phyloP scores from a whole-genome alignment of 53 echinoderm and acorn worm species.

The Luidia sarsii region DNA sequence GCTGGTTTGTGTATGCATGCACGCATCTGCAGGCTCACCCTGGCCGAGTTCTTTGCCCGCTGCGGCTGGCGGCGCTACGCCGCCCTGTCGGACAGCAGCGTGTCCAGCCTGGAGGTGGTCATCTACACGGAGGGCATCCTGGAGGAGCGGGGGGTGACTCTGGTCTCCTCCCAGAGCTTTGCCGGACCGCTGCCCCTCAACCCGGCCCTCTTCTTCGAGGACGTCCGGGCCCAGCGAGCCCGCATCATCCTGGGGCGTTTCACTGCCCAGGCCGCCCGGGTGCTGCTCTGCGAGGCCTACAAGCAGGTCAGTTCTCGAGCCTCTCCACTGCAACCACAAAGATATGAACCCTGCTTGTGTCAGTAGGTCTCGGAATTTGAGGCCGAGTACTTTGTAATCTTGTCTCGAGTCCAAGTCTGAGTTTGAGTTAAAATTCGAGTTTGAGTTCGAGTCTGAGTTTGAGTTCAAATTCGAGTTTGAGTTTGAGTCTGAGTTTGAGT shows the following conservation, averaged over 20 bases:
- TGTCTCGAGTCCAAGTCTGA: no score
- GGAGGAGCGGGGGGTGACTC: slow-evolving; percentile 43
- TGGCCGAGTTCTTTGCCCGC: slow-evolving; percentile 64
- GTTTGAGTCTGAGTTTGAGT: no score
- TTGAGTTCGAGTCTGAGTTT: no score
- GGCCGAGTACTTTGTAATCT: no score
- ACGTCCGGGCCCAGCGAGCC: slow-evolving; percentile 67
- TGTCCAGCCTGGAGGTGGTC: slow-evolving; percentile 35
- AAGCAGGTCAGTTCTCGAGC: slow-evolving; percentile 79
- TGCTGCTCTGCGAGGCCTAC: slow-evolving; percentile 82
- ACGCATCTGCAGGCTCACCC: slow-evolving; percentile 57
- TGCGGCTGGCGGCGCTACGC: slow-evolving; percentile 79
- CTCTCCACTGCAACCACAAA: no score
- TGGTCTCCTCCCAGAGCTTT: slow-evolving; percentile 50
- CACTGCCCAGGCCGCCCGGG: slow-evolving; percentile 64
- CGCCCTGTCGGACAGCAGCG: slow-evolving; percentile 53
- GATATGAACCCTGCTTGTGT: no score
- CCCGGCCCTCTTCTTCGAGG: slow-evolving; percentile 60
- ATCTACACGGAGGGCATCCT: slow-evolving; percentile 52
- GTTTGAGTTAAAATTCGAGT: no score
- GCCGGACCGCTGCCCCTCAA: slow-evolving; percentile 28
- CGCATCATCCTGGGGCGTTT: slow-evolving; percentile 67
- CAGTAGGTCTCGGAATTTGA: no score
- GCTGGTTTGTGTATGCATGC: no score
- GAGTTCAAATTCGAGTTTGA: no score